Evolutionary conservation across 2,888 invertebrate species (phyloP).

Genomic region (Antheraea assamensis): DNA sequence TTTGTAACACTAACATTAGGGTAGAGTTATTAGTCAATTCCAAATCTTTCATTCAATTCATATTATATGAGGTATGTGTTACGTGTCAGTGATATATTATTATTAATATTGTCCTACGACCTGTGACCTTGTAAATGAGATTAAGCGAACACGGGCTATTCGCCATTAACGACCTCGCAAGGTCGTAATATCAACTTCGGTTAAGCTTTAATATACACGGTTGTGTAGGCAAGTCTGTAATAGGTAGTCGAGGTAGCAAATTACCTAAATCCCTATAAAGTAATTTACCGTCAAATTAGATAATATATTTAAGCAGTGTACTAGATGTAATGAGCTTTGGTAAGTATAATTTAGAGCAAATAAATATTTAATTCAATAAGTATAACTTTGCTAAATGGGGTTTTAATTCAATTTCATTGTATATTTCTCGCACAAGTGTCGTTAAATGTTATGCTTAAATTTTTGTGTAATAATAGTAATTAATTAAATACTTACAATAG

Average conservation of each 20-base stretch:
- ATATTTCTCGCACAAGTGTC: neutral
- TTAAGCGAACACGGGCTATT: conserved; percentile 29
- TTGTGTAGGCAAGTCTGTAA: conserved; percentile 12
- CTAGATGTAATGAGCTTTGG: neutral
- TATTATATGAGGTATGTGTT: conserved; percentile 1
- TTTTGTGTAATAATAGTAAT: neutral
- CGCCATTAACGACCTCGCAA: conserved; percentile 36
- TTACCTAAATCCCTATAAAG: neutral
- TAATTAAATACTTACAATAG: conserved; percentile 77
- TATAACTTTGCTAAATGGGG: neutral
- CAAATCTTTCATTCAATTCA: no score
- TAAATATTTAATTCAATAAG: neutral
- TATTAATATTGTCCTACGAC: conserved; percentile 25
- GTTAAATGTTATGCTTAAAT: neutral
- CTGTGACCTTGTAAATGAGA: conserved; percentile 29
- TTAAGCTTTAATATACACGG: conserved; percentile 12
- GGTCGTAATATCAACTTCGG: conserved; percentile 23
- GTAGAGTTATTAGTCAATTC: no score
- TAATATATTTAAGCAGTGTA: neutral
- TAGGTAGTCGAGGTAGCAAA: neutral
- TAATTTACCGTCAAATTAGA: neutral
- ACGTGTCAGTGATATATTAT: neutral
- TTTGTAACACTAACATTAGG: no score
- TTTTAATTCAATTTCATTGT: neutral
- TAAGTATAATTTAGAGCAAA: neutral